These are phyloP conservation scores for Carabus problematicus DNA, from an alignment of 2,888 invertebrate species.

Conservation along the genomic window DNA sequence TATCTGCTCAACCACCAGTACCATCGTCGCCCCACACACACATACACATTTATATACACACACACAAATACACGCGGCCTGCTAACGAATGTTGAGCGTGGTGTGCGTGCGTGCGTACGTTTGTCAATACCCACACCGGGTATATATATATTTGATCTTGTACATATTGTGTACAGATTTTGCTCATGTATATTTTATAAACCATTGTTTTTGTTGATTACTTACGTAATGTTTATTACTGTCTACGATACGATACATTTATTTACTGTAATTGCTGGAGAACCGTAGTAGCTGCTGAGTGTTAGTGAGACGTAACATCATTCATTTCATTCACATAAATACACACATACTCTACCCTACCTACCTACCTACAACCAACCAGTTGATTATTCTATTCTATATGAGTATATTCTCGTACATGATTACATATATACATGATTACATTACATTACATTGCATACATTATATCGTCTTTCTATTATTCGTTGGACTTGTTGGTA, in stretches of 20 bases:
- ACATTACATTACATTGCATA: neutral
- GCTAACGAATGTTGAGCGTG: too few species aligned
- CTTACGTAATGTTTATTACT: constrained; percentile 43
- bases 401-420: neutral
- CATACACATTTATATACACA: too few species aligned
- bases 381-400: too few species aligned
- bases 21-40: too few species aligned
- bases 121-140: constrained; percentile 1
- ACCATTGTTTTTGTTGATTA: constrained; percentile 42
- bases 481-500: constrained; percentile 35
- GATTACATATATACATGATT: constrained; percentile 2
- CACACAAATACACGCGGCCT: too few species aligned
- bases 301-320: constrained; percentile 27
- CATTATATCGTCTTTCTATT: constrained; percentile 25
- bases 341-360: too few species aligned
- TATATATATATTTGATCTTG: constrained; percentile 24
- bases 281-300: constrained; percentile 27
- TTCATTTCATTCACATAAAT: neutral
- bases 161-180: constrained; percentile 43
- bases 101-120: neutral
- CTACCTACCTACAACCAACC: too few species aligned
- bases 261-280: constrained; percentile 42
- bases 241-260: constrained; percentile 36
- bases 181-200: constrained; percentile 43
- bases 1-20: too few species aligned